phyloP scores from a whole-genome alignment of 2,113 vertebrate species.

The Psophia crepitans region DNA sequence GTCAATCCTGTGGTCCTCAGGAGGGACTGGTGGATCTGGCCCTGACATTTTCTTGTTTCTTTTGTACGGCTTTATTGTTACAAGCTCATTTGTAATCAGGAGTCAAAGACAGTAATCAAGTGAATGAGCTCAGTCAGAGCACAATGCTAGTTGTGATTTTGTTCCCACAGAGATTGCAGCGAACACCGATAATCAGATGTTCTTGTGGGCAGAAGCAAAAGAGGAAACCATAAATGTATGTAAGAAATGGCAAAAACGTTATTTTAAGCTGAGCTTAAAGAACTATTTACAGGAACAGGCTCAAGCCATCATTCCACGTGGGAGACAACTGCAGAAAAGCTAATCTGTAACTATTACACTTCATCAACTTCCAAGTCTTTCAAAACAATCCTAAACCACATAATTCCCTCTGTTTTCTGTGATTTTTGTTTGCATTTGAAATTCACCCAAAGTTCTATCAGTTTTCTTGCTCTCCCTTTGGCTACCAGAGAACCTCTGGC shows the following conservation, averaged over 20 bases:
- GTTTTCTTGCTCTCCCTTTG: neutral
- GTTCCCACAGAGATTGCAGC: neutral
- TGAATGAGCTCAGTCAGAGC: neutral
- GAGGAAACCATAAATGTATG: neutral
- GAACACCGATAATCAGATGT: neutral
- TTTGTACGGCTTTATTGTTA: neutral
- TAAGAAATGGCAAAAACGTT: neutral
- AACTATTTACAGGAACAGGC: neutral
- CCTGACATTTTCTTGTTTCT: neutral
- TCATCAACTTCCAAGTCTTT: neutral
- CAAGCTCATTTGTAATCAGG: constrained; percentile 8
- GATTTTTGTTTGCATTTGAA: neutral
- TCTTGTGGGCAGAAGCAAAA: neutral
- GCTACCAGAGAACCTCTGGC: neutral
- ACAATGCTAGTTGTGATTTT: neutral
- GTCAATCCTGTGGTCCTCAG: neutral
- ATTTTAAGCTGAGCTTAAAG: neutral
- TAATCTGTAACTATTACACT: neutral
- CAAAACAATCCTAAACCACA: neutral
- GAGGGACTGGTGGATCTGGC: neutral
- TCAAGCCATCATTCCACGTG: neutral
- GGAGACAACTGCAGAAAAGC: neutral
- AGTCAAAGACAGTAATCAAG: constrained; percentile 24
- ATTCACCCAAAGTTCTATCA: neutral
- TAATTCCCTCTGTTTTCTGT: neutral